Evolutionary conservation across 2,113 vertebrate genomes (phyloP).

Genomic region (Thymallus thymallus): DNA sequence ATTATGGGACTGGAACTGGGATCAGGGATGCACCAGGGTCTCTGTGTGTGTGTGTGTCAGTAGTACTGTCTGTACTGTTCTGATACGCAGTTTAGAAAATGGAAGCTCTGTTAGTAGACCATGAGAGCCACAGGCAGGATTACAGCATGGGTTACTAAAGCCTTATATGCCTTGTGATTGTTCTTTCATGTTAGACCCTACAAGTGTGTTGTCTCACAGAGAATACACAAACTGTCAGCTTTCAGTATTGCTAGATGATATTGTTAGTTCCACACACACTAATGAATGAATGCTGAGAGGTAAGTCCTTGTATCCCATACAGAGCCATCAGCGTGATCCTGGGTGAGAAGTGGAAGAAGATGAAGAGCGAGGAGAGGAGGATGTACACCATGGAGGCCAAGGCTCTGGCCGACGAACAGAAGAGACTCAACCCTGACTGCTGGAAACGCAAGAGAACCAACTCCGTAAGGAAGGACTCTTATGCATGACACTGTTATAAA

Average conservation of each 20-base stretch:
- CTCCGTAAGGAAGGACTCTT: slow-evolving; percentile 79
- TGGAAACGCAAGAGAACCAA: slow-evolving; percentile 99
- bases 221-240: neutral
- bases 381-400: slow-evolving; percentile 98
- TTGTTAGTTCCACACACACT: neutral
- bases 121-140: neutral
- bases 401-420: slow-evolving; percentile 97
- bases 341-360: slow-evolving; percentile 99
- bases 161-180: no score
- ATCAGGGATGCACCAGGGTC: neutral
- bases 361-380: slow-evolving; percentile 96
- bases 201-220: neutral
- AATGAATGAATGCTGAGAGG: no score
- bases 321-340: slow-evolving; percentile 99
- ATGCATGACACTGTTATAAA: no score
- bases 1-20: neutral
- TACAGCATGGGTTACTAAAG: neutral
- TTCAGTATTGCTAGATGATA: neutral
- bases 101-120: neutral
- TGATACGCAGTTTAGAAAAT: neutral
- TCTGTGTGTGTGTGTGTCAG: neutral
- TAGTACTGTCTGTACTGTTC: neutral
- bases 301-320: slow-evolving; percentile 9
- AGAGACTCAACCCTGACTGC: slow-evolving; percentile 97
- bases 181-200: no score